Base-by-base conservation (phyloP, 2,888 invertebrate species). In the Pammene fasciana region DNA sequence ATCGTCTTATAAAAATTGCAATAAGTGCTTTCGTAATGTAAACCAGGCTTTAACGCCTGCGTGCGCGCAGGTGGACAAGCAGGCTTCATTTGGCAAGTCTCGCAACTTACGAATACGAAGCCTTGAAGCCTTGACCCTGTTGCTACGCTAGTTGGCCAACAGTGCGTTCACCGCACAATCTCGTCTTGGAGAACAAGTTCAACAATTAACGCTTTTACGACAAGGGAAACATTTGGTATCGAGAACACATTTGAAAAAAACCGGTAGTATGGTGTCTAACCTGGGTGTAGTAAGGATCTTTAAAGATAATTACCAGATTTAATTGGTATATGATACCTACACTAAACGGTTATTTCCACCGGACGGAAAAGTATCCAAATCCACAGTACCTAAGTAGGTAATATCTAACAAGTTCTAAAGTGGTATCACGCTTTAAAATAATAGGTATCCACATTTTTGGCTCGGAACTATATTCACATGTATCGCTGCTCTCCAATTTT, bases 121-220 rank as follows among this genome's bases (percentile, higher is more conserved):
- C 82, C 83, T 79, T 81, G 36, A 66, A 76, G 71, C 82, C 83
- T 79, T 82, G 81, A 72, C 79, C 78, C 72, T 81, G 77, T 78
- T 78, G 72, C 75, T 74, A 72, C 78, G 72, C 73, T 74, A 77
- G 74, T 16, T 56, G 67, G 72, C 57, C 56, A 65, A 67, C n/a
- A 72, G 73, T 67, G 74, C 77, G 72, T 76, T 79, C 75, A 75
- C 73, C 74, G 75, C 70, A 55, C 50, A 50, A 54, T 46, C 54
- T 59, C 60, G 18, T 14, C 64, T 73, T 70, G 71, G 62, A 59
- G 34, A 68, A 52, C 67, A 59, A 66, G 61, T 65, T 66, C 65
- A 60, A 65, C 59, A 52, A 62, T 71, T 64, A 65, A 26, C 68
- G 55, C 59, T 41, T 59, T 54, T 65, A 65, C 38, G 59, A 68